A percentile compares a stretch with the other conserved stretches of the same genome.
Conservation (phyloP, 1,140 invertebrate species). For the Ceratina calcarata region DNA sequence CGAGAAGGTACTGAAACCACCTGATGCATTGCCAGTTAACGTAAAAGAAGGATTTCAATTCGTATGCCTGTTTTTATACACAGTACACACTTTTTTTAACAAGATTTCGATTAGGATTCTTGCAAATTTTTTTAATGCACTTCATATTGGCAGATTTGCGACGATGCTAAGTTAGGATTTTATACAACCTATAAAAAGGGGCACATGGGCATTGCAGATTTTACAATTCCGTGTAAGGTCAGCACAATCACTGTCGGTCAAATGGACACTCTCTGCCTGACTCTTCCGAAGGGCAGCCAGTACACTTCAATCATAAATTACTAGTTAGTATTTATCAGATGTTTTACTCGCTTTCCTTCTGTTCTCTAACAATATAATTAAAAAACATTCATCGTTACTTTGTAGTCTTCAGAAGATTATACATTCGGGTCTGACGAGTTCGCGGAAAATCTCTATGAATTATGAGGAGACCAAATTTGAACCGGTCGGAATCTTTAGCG, state of each 20-base stretch:
- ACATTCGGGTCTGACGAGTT: slow-evolving; percentile 38
- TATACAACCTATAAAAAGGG: neutral
- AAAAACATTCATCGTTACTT: neutral
- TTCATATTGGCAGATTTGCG: slow-evolving; percentile 3
- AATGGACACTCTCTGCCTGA: slow-evolving; percentile 28
- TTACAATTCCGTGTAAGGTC: slow-evolving; percentile 35
- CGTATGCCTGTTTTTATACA: slow-evolving; percentile 3
- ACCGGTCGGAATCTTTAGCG: slow-evolving; percentile 27
- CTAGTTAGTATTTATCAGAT: slow-evolving; percentile 29
- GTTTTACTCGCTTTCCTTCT: neutral
- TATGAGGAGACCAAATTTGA: neutral
- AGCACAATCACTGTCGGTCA: neutral
- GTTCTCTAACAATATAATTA: neutral
- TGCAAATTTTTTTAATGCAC: neutral
- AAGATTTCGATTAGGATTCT: neutral
- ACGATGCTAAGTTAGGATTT: neutral
- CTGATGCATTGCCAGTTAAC: slow-evolving; percentile 8
- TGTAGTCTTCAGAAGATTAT: slow-evolving; percentile 58
- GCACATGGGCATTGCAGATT: neutral
- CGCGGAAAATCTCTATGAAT: neutral
- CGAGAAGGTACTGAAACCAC: slow-evolving; percentile 37
- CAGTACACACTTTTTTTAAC: neutral
- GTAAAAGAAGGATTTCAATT: slow-evolving; percentile 18
- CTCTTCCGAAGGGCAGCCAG: slow-evolving; percentile 35
- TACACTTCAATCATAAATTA: slow-evolving; percentile 40